Evolutionary conservation across 2,113 vertebrate species (phyloP).

Genomic region (Malurus cyaneus): DNA sequence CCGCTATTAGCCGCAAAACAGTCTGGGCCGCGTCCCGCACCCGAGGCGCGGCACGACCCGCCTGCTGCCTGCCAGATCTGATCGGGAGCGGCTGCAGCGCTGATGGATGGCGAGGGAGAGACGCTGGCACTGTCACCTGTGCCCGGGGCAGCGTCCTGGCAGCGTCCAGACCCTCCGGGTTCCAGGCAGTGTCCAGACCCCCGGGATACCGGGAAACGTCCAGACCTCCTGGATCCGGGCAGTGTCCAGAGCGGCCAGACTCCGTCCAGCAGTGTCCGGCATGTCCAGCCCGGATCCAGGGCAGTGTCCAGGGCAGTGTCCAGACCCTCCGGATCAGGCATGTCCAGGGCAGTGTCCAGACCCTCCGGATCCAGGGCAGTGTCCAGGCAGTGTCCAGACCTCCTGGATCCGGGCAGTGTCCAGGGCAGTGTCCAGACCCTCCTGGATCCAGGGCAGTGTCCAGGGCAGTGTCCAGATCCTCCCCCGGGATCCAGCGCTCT

Average conservation of each 20-base stretch:
- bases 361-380: no score
- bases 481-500: rapidly evolving
- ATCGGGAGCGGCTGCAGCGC: background rate
- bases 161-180: background rate
- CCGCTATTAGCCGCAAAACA: no score
- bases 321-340: background rate
- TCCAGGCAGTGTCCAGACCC: background rate
- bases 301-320: background rate
- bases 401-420: no score
- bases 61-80: background rate
- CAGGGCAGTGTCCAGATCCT: background rate
- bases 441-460: background rate
- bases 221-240: background rate
- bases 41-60: background rate
- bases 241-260: no score
- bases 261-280: no score
- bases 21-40: no score
- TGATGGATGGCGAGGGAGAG: background rate
- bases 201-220: no score
- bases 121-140: background rate
- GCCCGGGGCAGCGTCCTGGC: background rate
- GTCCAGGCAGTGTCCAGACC: background rate
- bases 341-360: no score
- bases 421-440: no score
- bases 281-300: no score